Conservation (phyloP, 2,888 invertebrate species). For the Ophion slaviceki region DNA sequence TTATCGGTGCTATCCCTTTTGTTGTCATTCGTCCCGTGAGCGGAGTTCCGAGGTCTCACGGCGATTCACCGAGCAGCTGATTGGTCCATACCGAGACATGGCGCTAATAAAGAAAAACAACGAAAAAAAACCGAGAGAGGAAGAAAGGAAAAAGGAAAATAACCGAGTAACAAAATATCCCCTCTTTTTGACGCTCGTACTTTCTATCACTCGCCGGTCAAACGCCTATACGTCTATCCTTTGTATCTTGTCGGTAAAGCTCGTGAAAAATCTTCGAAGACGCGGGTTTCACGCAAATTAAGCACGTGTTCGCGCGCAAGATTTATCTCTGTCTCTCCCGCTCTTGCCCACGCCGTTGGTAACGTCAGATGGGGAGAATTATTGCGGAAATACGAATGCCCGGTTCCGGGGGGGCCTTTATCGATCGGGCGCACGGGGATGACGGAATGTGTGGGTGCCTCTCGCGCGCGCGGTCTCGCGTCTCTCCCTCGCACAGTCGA, state of each 20-base stretch:
- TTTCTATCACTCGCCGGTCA: conserved; percentile 15
- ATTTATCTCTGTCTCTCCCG: neutral
- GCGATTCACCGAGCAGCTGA: conserved; percentile 80
- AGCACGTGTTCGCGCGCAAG: conserved; percentile 46
- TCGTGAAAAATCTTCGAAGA: conserved; percentile 29
- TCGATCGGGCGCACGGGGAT: conserved; percentile 64
- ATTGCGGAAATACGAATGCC: conserved; percentile 57
- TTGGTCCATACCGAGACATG: conserved; percentile 77
- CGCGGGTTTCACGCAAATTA: conserved; percentile 22
- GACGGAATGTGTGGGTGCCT: conserved; percentile 35
- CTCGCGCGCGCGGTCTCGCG: conserved; percentile 29
- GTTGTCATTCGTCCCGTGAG: conserved; percentile 82
- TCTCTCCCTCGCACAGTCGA: conserved; percentile 44
- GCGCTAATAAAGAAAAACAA: conserved; percentile 68
- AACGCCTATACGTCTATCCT: conserved; percentile 8
- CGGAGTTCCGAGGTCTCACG: conserved; percentile 76
- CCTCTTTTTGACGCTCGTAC: conserved; percentile 35
- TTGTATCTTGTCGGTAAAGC: conserved; percentile 3
- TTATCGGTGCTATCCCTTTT: conserved; percentile 80
- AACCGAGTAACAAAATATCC: conserved; percentile 35
- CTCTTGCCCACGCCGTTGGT: conserved; percentile 21
- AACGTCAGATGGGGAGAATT: conserved; percentile 46
- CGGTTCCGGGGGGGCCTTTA: conserved; percentile 67
- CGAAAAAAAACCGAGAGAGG: conserved; percentile 1
- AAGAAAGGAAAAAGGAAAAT: conserved; percentile 30